phyloP scores from a whole-genome alignment of 1,140 invertebrate species.

The Platorchestia sp. region DNA sequence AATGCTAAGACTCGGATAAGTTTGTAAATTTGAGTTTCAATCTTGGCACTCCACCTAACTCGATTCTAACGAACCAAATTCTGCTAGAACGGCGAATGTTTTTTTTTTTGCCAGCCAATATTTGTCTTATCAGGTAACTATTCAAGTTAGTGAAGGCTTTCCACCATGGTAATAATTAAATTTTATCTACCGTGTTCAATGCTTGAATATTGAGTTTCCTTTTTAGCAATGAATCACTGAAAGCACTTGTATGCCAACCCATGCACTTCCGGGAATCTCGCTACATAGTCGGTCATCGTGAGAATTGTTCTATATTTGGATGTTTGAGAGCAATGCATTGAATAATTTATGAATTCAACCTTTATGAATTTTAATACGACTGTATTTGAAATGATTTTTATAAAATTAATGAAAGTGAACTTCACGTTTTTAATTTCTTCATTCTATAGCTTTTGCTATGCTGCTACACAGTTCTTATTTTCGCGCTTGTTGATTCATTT shows the following conservation, averaged over 20 bases:
- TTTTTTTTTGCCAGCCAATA: background rate
- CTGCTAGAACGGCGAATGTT: no score
- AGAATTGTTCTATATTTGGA: background rate
- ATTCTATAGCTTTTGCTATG: background rate
- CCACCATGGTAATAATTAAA: background rate
- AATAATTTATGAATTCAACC: background rate
- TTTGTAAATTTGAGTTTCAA: background rate
- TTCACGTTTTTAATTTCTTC: background rate
- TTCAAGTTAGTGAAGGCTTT: background rate
- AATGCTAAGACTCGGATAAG: background rate
- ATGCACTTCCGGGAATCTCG: background rate
- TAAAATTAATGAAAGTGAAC: background rate
- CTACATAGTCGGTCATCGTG: background rate
- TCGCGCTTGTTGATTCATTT: background rate
- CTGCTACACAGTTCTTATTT: background rate
- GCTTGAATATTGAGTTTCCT: background rate
- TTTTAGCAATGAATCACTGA: background rate
- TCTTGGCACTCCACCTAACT: background rate
- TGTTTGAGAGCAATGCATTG: background rate
- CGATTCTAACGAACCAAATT: no score
- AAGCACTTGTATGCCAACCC: background rate
- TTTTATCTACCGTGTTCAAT: background rate
- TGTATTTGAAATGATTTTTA: background rate
- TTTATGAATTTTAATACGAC: background rate
- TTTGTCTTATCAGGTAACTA: background rate